Percentiles rank a stretch among this genome's conserved stretches.
These are phyloP conservation scores for Panthera leo DNA, from an alignment of 2,113 vertebrate genomes.

Conservation along the genomic window DNA sequence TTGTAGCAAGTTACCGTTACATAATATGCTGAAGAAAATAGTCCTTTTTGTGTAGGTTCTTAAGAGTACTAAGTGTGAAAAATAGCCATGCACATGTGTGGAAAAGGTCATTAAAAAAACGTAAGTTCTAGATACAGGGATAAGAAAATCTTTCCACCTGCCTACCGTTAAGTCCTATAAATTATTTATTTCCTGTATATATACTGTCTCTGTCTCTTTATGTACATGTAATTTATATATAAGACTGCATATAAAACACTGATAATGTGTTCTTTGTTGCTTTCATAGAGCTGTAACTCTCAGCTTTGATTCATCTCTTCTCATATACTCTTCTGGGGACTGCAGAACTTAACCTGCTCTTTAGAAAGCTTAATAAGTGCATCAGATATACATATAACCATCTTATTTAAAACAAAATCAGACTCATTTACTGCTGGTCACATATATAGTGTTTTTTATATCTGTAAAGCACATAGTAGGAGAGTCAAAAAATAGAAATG, in stretches of 20 bases:
- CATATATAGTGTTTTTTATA: neutral
- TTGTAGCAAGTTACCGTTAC: neutral
- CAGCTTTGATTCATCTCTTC: neutral
- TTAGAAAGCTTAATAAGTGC: neutral
- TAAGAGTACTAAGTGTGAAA: constrained; percentile 7
- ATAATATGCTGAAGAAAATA: neutral
- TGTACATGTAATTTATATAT: neutral
- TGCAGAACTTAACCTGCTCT: neutral
- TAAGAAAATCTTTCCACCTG: neutral
- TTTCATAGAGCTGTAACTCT: neutral
- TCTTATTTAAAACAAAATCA: neutral
- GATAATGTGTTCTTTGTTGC: neutral
- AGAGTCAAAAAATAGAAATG: neutral
- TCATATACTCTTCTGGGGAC: neutral
- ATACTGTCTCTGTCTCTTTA: neutral
- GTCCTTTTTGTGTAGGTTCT: neutral
- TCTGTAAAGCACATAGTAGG: neutral
- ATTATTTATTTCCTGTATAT: neutral
- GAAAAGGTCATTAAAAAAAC: constrained; percentile 16
- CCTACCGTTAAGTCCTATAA: neutral
- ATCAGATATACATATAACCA: neutral
- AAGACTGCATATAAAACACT: neutral
- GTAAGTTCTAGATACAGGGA: neutral
- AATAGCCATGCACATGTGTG: neutral
- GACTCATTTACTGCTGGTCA: neutral